Evolutionary conservation across 2,888 invertebrate genomes (phyloP), one percentile per base, ranked within the genome.

Genomic region (Microctonus brassicae): DNA sequence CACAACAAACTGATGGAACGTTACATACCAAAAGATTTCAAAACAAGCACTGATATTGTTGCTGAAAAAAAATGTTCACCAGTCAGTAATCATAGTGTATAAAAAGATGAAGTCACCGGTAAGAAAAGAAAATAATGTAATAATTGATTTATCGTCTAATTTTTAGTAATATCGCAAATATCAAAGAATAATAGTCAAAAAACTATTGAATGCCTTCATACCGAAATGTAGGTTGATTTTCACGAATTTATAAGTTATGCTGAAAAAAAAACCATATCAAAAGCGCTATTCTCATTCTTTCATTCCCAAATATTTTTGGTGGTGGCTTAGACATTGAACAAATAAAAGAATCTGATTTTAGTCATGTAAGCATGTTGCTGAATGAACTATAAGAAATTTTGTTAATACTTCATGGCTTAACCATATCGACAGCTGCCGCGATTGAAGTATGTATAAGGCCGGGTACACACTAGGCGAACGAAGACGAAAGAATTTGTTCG

Each of bases 261-360:
- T n/a, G n/a, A n/a, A n/a, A 92, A 66, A 66, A 91, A 73, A 91
- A 93, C 76, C 92, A 92, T 79, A 90, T 91, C 64, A 91, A 90
- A 77, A 96, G 94, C 63, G 89, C 95, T 83, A 93, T 97, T 77
- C 86, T 97, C 73, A 94, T 95, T 61, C 96, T 96, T 13, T 90
- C 91, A 17, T 90, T 92, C 0, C 91, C 93, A 61, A 91, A 91
- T 71, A 91, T 95, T 60, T 97, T 96, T 84, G 93, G 93, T 2
- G 96, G 93, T 26, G 97, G 97, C 5, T 87, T 97, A 74, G 96
- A 97, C 82, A 94, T 97, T 39, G 89, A 92, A 88, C 96, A 97
- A 89, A 94, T 97, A 94, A 95, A 95, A 83, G 93, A 95, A 84
- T 93, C 95, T 0, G 91, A 95, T 61, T 84, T 89, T 63, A 92